Percentiles rank a stretch among this genome's conserved stretches.
phyloP scores from a whole-genome alignment of 2,113 vertebrate species.

The Aramus guarauna region DNA sequence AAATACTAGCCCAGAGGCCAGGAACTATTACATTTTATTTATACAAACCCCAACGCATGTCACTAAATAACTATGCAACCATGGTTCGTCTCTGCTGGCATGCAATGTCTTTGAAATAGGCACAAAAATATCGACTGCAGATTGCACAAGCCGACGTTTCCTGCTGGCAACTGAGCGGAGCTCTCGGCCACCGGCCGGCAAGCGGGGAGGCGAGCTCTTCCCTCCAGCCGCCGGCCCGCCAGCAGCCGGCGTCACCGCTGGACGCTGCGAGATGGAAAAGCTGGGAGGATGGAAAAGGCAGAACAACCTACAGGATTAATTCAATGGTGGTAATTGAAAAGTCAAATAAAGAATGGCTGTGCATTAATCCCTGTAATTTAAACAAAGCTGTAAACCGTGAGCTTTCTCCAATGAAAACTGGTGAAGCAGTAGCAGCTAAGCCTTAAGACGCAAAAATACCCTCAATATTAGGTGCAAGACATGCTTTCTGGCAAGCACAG shows the following conservation, averaged over 20 bases:
- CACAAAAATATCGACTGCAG: neutral
- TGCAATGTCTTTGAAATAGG: neutral
- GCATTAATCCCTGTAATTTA: conserved; percentile 48
- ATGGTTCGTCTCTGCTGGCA: neutral
- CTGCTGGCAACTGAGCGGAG: neutral
- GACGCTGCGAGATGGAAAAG: neutral
- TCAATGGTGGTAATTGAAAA: conserved; percentile 49
- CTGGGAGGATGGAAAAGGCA: conserved; percentile 37
- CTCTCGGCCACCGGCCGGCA: rapidly evolving
- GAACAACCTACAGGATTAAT: conserved; percentile 31
- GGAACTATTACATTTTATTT: neutral
- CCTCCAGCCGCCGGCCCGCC: neutral
- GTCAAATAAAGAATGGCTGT: conserved; percentile 46
- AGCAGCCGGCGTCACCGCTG: neutral
- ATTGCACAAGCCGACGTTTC: neutral
- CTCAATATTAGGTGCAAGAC: conserved; percentile 43
- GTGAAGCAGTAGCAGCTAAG: conserved; percentile 53
- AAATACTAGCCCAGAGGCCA: neutral
- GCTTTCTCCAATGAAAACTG: conserved; percentile 40
- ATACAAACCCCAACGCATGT: neutral
- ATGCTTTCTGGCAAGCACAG: conserved; percentile 39
- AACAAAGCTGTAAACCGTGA: conserved; percentile 49
- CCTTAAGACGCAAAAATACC: conserved; percentile 35
- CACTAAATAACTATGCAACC: neutral
- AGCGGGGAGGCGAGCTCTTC: rapidly evolving